A percentile compares a stretch with the other conserved stretches of the same genome.
Conservation (phyloP, 2,888 invertebrate species). For the Drosophila cracens region DNA sequence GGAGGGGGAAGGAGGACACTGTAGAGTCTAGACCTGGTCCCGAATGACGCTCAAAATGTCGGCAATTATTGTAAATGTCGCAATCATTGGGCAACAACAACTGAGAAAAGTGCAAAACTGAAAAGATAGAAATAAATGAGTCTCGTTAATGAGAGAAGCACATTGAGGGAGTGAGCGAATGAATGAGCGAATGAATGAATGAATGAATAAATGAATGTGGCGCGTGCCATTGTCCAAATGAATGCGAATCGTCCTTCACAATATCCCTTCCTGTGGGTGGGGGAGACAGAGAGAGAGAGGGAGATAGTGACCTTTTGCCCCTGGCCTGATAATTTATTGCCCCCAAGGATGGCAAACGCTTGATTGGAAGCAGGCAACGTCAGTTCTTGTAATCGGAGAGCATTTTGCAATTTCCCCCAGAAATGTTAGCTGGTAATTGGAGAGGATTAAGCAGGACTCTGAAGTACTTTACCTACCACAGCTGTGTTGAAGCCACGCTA, state of each 20-base stretch:
- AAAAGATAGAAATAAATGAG: constrained; percentile 8
- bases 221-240: constrained; percentile 27
- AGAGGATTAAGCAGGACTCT: constrained; percentile 44
- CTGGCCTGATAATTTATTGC: constrained; percentile 5
- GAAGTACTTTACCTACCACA: constrained; percentile 6
- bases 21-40: constrained; percentile 30
- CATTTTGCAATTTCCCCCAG: constrained; percentile 7
- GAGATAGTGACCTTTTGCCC: neutral
- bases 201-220: constrained; percentile 13
- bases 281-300: neutral
- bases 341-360: neutral
- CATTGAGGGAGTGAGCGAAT: constrained; percentile 41
- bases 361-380: constrained; percentile 2
- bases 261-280: neutral
- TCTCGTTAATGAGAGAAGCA: constrained; percentile 46
- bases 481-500: constrained; percentile 23
- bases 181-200: neutral
- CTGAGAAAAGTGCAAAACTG: constrained; percentile 26
- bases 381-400: constrained; percentile 11
- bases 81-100: constrained; percentile 72
- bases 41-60: constrained; percentile 55
- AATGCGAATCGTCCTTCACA: neutral
- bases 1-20: neutral
- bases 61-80: constrained; percentile 63
- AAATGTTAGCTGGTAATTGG: constrained; percentile 53